Percentiles rank a stretch among this genome's conserved stretches.
phyloP scores from a whole-genome alignment of 2,113 vertebrate species.

The Mustela nigripes region DNA sequence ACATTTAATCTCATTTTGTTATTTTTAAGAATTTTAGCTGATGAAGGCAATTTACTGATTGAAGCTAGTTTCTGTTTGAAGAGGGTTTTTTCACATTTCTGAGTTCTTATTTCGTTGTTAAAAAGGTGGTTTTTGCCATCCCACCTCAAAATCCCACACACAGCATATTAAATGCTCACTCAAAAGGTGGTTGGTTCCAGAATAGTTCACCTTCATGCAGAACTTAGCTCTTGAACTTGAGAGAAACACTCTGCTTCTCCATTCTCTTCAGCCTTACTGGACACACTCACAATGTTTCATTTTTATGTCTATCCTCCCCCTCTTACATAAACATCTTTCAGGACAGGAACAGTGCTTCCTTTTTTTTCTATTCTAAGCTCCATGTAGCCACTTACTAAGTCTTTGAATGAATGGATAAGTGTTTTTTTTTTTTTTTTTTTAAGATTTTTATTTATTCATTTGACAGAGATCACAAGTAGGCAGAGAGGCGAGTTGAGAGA shows the following conservation, averaged over 20 bases:
- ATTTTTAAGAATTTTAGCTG: conserved; percentile 21
- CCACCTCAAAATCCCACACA: neutral
- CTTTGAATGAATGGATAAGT: neutral
- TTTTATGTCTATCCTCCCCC: neutral
- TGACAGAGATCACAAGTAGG: too few species aligned
- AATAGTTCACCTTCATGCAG: neutral
- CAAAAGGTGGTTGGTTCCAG: neutral
- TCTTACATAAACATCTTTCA: conserved; percentile 11
- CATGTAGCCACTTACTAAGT: neutral
- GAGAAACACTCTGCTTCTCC: neutral
- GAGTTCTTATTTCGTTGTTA: conserved; percentile 33
- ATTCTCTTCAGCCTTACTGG: neutral
- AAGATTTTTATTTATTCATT: too few species aligned
- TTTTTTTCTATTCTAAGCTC: neutral
- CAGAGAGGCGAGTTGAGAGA: too few species aligned
- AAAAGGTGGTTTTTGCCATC: neutral
- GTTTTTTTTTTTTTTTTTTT: neutral
- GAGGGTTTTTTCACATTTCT: neutral
- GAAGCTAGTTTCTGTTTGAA: neutral
- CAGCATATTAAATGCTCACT: neutral
- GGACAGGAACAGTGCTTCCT: neutral
- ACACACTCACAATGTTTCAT: neutral
- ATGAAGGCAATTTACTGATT: neutral
- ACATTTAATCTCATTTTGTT: conserved; percentile 8
- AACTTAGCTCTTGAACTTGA: neutral